A percentile compares a stretch with the other conserved stretches of the same genome.
phyloP scores from a whole-genome alignment of 1,140 invertebrate genomes.

The Marisa cornuarietis region DNA sequence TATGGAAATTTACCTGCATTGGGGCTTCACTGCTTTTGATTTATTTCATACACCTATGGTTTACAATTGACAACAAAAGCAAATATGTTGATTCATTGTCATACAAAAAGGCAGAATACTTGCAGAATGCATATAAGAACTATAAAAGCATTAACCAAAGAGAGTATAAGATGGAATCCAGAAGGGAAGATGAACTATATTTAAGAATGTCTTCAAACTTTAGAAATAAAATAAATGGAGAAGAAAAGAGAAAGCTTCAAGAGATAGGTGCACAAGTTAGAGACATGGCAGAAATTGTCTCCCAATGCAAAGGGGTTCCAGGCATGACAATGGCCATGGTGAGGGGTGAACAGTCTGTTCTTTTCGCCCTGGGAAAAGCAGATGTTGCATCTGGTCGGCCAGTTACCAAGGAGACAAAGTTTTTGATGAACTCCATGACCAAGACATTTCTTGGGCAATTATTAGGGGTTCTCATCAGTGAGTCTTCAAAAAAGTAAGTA shows the following conservation, averaged over 20 bases:
- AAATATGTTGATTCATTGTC: too few species aligned
- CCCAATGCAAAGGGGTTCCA: conserved; percentile 1
- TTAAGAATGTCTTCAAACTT: too few species aligned
- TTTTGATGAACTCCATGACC: conserved; percentile 21
- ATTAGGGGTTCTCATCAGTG: conserved; percentile 5
- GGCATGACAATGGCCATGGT: conserved; percentile 9
- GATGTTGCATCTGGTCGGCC: not conserved
- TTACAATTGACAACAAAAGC: too few species aligned
- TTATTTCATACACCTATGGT: too few species aligned
- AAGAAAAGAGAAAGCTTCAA: not conserved
- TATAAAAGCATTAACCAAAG: too few species aligned
- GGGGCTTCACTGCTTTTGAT: too few species aligned
- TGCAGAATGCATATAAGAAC: too few species aligned
- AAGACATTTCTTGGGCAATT: conserved; percentile 18
- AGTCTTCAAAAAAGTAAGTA: conserved; percentile 11
- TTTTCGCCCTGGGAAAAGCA: not conserved
- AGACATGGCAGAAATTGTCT: not conserved
- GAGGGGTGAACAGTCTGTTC: not conserved
- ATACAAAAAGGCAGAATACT: too few species aligned
- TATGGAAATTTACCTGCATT: too few species aligned
- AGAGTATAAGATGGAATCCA: too few species aligned
- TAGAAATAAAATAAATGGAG: not conserved
- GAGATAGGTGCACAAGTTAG: not conserved
- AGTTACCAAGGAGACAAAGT: conserved; percentile 14
- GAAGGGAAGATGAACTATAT: too few species aligned